A percentile compares a stretch with the other conserved stretches of the same genome.
Conservation (phyloP, 2,888 invertebrate species). For the Polia nebulosa region DNA sequence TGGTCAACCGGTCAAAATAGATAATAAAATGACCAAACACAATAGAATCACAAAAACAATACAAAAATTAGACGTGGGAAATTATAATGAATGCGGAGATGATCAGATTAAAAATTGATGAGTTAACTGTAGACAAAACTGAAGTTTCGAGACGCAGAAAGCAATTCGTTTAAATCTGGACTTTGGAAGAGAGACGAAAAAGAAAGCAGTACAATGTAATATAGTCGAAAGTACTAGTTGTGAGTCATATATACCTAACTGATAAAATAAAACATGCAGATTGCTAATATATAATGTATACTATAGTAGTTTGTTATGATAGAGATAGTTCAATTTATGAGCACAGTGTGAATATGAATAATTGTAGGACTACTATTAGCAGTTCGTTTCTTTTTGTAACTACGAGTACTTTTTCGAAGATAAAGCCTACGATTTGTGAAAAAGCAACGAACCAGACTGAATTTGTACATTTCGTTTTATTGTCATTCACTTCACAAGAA, state of each 20-base stretch:
- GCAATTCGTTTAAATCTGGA: background rate
- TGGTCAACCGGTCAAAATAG: slow-evolving; percentile 10
- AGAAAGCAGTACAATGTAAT: background rate
- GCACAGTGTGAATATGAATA: background rate
- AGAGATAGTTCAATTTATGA: background rate
- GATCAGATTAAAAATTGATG: no score
- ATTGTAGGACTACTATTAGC: background rate
- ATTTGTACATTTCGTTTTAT: no score
- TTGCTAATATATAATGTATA: background rate
- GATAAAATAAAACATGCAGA: slow-evolving; percentile 8
- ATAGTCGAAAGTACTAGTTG: background rate
- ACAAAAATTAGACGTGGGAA: background rate
- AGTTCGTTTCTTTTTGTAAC: background rate
- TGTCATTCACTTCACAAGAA: background rate
- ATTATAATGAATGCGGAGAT: background rate
- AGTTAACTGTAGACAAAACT: no score
- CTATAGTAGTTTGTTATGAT: background rate
- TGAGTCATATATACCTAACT: background rate
- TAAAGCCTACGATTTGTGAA: background rate
- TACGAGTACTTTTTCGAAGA: background rate
- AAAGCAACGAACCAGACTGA: fast-evolving
- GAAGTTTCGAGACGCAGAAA: background rate
- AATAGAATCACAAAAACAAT: background rate
- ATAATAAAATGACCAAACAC: background rate
- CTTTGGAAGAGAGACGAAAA: background rate